Percentiles rank a stretch among this genome's conserved stretches.
These are phyloP conservation scores for Eptesicus fuscus DNA, from an alignment of 2,113 vertebrate genomes.

Conservation along the genomic window DNA sequence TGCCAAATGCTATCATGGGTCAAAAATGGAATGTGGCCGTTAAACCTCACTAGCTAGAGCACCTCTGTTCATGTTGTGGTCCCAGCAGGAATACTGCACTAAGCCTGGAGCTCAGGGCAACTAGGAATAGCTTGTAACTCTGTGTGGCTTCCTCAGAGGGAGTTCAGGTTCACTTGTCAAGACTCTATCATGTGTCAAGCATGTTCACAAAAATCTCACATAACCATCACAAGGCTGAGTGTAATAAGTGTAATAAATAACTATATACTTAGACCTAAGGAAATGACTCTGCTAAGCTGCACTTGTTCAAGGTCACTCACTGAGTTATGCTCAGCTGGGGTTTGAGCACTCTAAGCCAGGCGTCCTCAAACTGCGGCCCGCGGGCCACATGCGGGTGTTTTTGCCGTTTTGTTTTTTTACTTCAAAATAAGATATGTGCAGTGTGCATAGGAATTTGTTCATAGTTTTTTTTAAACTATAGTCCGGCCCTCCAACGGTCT, in stretches of 20 bases:
- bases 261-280: background rate
- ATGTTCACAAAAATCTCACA: background rate
- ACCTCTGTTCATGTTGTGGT: background rate
- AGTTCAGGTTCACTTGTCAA: background rate
- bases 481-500: too few species aligned
- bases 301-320: background rate
- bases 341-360: background rate
- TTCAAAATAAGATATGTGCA: too few species aligned
- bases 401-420: too few species aligned
- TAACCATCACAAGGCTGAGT: background rate
- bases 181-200: background rate
- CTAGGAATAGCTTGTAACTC: background rate
- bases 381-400: too few species aligned
- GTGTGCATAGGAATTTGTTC: too few species aligned
- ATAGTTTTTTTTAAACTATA: too few species aligned
- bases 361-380: too few species aligned
- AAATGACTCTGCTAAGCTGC: background rate
- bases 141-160: background rate
- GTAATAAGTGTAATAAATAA: background rate
- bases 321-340: background rate
- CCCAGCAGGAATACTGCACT: too few species aligned
- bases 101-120: background rate
- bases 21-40: background rate
- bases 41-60: background rate
- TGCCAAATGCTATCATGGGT: background rate